Evolutionary conservation across 2,113 vertebrate species (phyloP), one percentile per base, ranked within the genome.

Genomic region (Tautogolabrus adspersus): DNA sequence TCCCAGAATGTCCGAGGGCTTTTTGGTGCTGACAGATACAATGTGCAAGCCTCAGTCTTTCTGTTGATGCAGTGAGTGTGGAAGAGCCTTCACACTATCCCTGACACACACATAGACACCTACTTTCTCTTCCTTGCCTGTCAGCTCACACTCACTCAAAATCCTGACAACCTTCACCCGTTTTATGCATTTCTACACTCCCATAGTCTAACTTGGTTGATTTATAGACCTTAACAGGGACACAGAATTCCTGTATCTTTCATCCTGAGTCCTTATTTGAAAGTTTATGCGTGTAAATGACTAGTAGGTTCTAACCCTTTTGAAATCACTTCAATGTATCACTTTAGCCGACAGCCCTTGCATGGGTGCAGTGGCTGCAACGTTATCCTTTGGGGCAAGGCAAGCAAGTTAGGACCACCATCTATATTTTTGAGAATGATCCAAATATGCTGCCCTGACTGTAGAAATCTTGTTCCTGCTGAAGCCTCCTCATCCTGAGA

Each of bases 21-120:
- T 77, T n/a, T 81, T 62, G 19, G 71, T 66, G 88, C 61, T 91
- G 87, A 90, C 87, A 91, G 88, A 88, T 77, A 89, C 82, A 84
- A 87, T 76, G 74, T 79, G 79, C 77, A 44, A 77, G 86, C 66
- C 76, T 72, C 76, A 63, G 52, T 85, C 78, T 38, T 61, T 77
- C 72, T 71, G 75, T 84, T 64, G 44, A 74, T 79, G 66, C 74
- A 65, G 66, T 26, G 70, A 72, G 81, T n/a, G 16, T 5, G 47
- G 78, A 67, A 21, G 80, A 79, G 66, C 40, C 55, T 40, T 59
- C 23, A 19, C 61, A 34, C 81, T 40, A 64, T 76, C 49, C 65
- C 51, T 42, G 30, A 73, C 69, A 72, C 83, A 52, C 37, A 63
- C 55, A 66, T 12, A n/a, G 10, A 57, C 26, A 60, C 66, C 71